Evolutionary conservation across 2,888 invertebrate species (phyloP).

Genomic region (Perithous albicinctus): DNA sequence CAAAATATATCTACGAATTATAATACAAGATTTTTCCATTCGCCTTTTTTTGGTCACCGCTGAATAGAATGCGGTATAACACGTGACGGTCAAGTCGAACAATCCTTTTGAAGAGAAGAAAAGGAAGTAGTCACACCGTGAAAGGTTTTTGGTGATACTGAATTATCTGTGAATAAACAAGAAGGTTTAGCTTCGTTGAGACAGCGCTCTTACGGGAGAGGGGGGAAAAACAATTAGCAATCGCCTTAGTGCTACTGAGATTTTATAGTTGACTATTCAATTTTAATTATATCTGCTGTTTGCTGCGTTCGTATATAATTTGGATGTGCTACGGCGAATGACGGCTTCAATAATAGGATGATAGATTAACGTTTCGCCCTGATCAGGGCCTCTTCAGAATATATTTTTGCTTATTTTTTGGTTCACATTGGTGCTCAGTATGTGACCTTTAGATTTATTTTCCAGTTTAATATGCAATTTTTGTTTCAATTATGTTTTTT

Average conservation of each 20-base stretch:
- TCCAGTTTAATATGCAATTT: too few species aligned
- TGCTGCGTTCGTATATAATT: too few species aligned
- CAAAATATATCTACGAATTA: conserved; percentile 42
- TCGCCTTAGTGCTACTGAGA: neutral
- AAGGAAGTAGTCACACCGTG: conserved; percentile 10
- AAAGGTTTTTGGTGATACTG: conserved; percentile 64
- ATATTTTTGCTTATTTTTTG: too few species aligned
- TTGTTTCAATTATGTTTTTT: too few species aligned
- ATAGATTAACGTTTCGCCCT: too few species aligned
- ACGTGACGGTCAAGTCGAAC: conserved; percentile 18
- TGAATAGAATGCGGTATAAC: neutral
- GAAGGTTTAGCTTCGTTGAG: conserved; percentile 24
- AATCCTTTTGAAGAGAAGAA: conserved; percentile 42
- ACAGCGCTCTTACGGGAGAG: neutral
- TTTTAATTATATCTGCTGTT: too few species aligned
- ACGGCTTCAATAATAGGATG: too few species aligned
- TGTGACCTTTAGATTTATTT: too few species aligned
- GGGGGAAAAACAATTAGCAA: neutral
- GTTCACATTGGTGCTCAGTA: too few species aligned
- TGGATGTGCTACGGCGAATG: too few species aligned
- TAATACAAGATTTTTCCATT: conserved; percentile 26
- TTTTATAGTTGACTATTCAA: neutral
- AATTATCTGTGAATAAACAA: conserved; percentile 68
- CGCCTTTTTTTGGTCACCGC: neutral
- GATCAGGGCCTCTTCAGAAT: too few species aligned